Evolutionary conservation across 2,113 vertebrate genomes (phyloP).

Genomic region (Formicarius rufipectus): DNA sequence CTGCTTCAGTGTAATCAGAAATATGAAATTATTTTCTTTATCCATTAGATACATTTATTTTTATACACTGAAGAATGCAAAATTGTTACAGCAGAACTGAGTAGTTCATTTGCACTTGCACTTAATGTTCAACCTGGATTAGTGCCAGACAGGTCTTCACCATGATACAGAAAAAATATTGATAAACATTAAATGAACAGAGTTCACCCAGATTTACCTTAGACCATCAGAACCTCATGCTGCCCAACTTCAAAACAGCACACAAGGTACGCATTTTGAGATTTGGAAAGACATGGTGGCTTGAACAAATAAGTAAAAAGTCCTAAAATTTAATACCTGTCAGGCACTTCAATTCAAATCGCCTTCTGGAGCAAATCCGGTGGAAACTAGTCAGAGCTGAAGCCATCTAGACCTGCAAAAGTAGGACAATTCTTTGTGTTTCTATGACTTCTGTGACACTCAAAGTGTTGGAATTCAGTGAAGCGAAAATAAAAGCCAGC

Average conservation of each 20-base stretch:
- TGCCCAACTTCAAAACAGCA: not conserved
- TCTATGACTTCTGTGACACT: not conserved
- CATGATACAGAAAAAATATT: not conserved
- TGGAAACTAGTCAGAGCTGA: not conserved
- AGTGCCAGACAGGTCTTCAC: not conserved
- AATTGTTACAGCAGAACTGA: not conserved
- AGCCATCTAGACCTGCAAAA: accelerated
- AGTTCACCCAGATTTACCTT: not conserved
- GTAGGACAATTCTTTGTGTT: not conserved
- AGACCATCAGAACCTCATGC: not conserved
- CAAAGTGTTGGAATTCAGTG: not conserved
- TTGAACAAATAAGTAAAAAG: not conserved
- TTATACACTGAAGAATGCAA: not conserved
- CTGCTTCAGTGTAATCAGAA: not conserved
- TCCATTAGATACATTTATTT: not conserved
- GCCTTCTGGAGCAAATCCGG: not conserved
- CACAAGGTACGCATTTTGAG: not conserved
- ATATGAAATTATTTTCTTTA: not conserved
- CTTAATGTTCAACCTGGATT: not conserved
- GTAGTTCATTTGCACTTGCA: not conserved
- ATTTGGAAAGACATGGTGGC: not conserved
- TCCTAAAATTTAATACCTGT: not conserved
- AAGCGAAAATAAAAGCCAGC: not conserved
- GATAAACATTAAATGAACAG: not conserved
- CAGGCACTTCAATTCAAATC: not conserved